Evolutionary conservation across 2,888 invertebrate species (phyloP), one percentile per base, ranked within the genome.

Genomic region (Galerucella nymphaeae): DNA sequence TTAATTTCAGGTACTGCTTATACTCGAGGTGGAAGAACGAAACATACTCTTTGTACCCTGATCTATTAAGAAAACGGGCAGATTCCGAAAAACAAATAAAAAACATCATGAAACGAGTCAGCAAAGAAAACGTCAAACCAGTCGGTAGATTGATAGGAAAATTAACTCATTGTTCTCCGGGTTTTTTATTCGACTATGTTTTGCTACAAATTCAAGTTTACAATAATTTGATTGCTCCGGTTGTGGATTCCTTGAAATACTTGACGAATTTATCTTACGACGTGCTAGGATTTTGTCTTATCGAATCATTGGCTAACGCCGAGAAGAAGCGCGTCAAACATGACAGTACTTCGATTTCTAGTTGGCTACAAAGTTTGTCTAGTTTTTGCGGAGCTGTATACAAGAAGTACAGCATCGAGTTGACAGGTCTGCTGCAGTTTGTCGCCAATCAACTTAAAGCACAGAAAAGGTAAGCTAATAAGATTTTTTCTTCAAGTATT

Each of bases 11-110:
- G 87, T 93, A 89, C 77, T 94, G 96, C 79, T 88, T 99, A 76
- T 99, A 99, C 85, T 94, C 95, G 0, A 92, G 96, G 67, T 99
- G 99, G 99, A 98, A 99, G 86, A 96, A 96, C 83, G 96, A 97
- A 71, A 92, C 94, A 0, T 93, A 93, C 78, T 89, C 91, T 73
- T 88, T 93, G 61, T 96, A 98, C 86, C 95, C 98, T 0, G 90
- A 93, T 55, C 87, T 99, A 67, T 90, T 97, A 83, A 90, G 94
- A 20, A 93, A 95, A 48, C 91, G 94, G 57, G 97, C 96, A 0
- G 94, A 96, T 83, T 93, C 95, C 0, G 91, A 96, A 78, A 97
- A 97, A 83, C 92, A 95, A 82, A 95, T 98, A 63, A 97, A 97
- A 85, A 96, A 96, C 78, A 94, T 98, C 50, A 97, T 99, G 96